Base-by-base conservation (phyloP, 2,113 vertebrate species). In the Centropristis striata region DNA sequence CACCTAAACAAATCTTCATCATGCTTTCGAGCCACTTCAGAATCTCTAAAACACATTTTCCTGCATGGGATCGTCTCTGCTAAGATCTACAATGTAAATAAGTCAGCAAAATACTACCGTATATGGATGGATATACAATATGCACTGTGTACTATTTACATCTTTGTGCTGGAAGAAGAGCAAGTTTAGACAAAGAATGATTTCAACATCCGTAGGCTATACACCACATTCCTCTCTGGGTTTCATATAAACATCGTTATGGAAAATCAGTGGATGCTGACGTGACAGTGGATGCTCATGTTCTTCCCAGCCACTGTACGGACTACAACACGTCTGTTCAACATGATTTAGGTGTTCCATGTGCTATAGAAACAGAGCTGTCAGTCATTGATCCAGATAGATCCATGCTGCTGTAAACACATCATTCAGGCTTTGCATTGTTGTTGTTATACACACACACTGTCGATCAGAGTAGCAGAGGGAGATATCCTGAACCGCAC, bases 101-200 rank as follows among this genome's bases (percentile, higher is more conserved):
- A 54, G 27, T 32, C 54, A 32, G 41, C 8, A 5, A 7, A 57
- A 11, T n/a, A n/a, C n/a, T n/a, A n/a, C n/a, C n/a, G n/a, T n/a
- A n/a, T n/a, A n/a, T n/a, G n/a, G n/a, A n/a, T n/a, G n/a, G n/a
- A n/a, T n/a, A n/a, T n/a, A n/a, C n/a, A n/a, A n/a, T n/a, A 20
- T 53, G n/a, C 47, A 2, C 44, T n/a, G 20, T 18, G 16, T 28
- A 12, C 41, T 8, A n/a, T 23, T n/a, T 47, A 27, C 51, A 36
- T 60, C 13, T 55, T 49, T 32, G 12, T n/a, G n/a, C 10, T 7
- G 7, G 53, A 39, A 28, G 6, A 63, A 47, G 18, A 68, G 27
- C 80, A 71, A 71, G 77, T 79, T 73, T 32, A 16, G 67, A 73
- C 64, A 60, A 49, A 72, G 46, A 49, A 23, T 78, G 20, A 71